Base-by-base conservation (phyloP, 2,797 vertebrate species). In the Peromyscus attwateri region DNA sequence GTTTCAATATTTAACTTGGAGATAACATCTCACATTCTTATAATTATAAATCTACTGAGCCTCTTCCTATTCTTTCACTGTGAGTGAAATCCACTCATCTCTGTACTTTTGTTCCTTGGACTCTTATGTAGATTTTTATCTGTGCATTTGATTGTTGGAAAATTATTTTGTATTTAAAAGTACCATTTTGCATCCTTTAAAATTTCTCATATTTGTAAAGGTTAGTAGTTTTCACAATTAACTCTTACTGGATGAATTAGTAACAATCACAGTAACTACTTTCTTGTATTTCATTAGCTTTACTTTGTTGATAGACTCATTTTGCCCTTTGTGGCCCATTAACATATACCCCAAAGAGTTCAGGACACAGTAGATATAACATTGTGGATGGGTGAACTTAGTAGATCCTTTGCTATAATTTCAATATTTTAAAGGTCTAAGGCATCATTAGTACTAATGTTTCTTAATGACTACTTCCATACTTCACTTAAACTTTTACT, bases 341-440 rank as follows among this genome's bases (percentile, higher is more conserved):
- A 77, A 17, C 5, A 2, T 62, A 68, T 80, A 29, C 16, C 37
- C 12, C 43, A 16, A 94, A 29, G 21, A 17, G 3, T 43, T 16
- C 70, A 83, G 46, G 64, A 19, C 11, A 80, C 40, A 90, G 75
- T 37, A 81, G 9, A 8, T n/a, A 7, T 40, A 87, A 19, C 3
- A 83, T 75, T 91, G 34, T 52, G 21, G 34, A 52, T 16, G 37
- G 34, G 1, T 83, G 9, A 93, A 91, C 80, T 62, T 91, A 52
- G 70, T 43, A 29, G 17, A 64, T 62, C 0, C 34, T 79, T 90
- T 84, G 25, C 81, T 79, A 64, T 70, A 79, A 90, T 46, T 80
- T 87, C 29, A 91, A 6, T 57, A 68, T 93, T 89, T 92, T 94
- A 60, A 87, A 96, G 13, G n/a, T 92, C 43, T 95, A 23, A 89